Base-by-base conservation (phyloP, 2,888 invertebrate species). In the Podotricha telesiphe region DNA sequence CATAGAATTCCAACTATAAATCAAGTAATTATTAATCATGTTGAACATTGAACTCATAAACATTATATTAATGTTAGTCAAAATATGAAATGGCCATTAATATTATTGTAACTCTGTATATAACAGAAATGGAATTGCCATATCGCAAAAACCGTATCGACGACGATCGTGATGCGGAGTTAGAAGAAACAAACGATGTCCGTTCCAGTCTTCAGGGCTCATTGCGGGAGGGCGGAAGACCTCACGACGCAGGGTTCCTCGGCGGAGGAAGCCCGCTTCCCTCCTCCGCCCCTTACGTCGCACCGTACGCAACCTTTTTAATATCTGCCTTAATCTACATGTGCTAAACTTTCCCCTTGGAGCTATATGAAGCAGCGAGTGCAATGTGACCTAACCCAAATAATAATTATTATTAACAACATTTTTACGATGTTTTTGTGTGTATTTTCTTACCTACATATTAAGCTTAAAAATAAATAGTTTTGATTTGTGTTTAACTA, bases 161-260 rank as follows among this genome's bases (percentile, higher is more conserved):
- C 53, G 93, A 94, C 56, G 87, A 93, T 66, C 80, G 81, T 34
- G 86, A 88, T 71, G 82, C 86, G 51, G 79, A 86, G 42, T 77
- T 85, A 28, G 92, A 93, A 71, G 91, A 91, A 76, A 89, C 89
- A 70, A 93, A 93, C 72, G 91, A 93, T 73, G 92, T 95, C 77
- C 94, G 95, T 68, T 95, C 94, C 78, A 94, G 95, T 75, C 94
- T 94, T 74, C 95, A 95, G 79, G 95, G 95, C 55, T 94, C 95
- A 2, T 88, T 95, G 45, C 91, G 95, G 73, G 95, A 95, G 87
- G 93, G 94, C 65, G 94, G 93, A 74, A 87, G 87, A 65, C 82
- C 87, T 13, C 93, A 93, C 76, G 93, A 93, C 75, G 88, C 89
- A 0, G 85, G 88, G 48, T 92, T 89, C 80, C 84, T 92, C 45